phyloP scores from a whole-genome alignment of 2,113 vertebrate species.

The Brachyistius frenatus region DNA sequence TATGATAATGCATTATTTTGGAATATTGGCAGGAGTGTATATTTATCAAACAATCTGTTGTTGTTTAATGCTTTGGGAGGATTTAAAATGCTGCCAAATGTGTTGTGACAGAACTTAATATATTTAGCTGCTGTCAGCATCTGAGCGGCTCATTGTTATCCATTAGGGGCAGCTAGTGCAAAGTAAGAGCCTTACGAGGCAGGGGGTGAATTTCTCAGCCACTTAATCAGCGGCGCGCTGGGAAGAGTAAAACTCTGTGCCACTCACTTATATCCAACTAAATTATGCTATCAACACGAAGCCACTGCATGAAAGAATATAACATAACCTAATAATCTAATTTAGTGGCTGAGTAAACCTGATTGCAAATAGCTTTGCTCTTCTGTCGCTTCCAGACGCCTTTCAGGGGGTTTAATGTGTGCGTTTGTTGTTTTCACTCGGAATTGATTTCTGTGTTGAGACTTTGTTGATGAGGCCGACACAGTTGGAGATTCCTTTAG shows the following conservation, averaged over 20 bases:
- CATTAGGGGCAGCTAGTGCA: constrained; percentile 56
- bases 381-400: background rate
- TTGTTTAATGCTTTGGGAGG: background rate
- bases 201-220: constrained; percentile 62
- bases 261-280: constrained; percentile 52
- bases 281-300: constrained; percentile 38
- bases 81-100: constrained; percentile 44
- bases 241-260: constrained; percentile 47
- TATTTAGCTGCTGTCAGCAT: constrained; percentile 72
- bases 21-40: background rate
- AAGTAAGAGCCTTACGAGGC: constrained; percentile 71
- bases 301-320: constrained; percentile 31
- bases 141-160: constrained; percentile 74
- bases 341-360: constrained; percentile 23
- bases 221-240: constrained; percentile 63
- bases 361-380: constrained; percentile 13
- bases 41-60: background rate
- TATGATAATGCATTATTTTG: background rate
- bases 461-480: constrained; percentile 13
- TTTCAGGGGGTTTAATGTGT: constrained; percentile 31
- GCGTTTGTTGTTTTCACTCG: constrained; percentile 4
- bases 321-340: constrained; percentile 35
- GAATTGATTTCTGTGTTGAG: constrained; percentile 32
- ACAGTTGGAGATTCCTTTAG: background rate
- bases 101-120: constrained; percentile 54